Conservation (phyloP, 2,113 vertebrate species). For the Polyodon spathula region DNA sequence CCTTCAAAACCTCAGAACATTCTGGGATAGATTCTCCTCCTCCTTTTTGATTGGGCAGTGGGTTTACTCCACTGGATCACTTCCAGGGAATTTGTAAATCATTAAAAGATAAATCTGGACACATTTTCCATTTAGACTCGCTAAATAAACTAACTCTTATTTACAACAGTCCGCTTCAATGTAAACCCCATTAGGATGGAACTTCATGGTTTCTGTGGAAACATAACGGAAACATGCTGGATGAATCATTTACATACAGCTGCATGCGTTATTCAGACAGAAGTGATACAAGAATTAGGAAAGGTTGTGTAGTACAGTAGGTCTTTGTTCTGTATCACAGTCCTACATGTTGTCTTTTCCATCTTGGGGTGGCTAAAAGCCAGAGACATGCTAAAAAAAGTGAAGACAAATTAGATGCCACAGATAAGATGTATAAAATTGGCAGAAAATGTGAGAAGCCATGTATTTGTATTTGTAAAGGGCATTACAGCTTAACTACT, state of each 20-base stretch:
- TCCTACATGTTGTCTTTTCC: too few species aligned
- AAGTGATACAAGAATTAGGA: conserved; percentile 10
- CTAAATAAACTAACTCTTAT: conserved; percentile 24
- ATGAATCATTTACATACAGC: conserved; percentile 39
- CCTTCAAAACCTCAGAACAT: background rate
- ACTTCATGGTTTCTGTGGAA: conserved; percentile 43
- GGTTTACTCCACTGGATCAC: background rate
- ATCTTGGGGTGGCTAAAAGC: too few species aligned
- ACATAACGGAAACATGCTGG: conserved; percentile 31
- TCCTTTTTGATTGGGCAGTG: background rate
- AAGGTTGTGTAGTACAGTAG: too few species aligned
- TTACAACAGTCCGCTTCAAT: conserved; percentile 34
- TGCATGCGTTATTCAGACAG: conserved; percentile 19
- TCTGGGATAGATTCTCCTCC: background rate
- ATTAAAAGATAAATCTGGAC: conserved; percentile 16
- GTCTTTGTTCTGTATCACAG: too few species aligned
- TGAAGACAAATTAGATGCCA: too few species aligned
- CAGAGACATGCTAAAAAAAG: too few species aligned
- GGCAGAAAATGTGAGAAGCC: too few species aligned
- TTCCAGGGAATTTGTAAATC: conserved; percentile 11
- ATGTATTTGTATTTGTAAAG: too few species aligned
- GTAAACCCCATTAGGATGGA: conserved; percentile 45
- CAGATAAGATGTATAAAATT: too few species aligned
- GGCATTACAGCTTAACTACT: too few species aligned
- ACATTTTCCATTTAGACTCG: conserved; percentile 32